phyloP scores from a whole-genome alignment of 2,797 vertebrate species.

The Helicolenus hilgendorfi region DNA sequence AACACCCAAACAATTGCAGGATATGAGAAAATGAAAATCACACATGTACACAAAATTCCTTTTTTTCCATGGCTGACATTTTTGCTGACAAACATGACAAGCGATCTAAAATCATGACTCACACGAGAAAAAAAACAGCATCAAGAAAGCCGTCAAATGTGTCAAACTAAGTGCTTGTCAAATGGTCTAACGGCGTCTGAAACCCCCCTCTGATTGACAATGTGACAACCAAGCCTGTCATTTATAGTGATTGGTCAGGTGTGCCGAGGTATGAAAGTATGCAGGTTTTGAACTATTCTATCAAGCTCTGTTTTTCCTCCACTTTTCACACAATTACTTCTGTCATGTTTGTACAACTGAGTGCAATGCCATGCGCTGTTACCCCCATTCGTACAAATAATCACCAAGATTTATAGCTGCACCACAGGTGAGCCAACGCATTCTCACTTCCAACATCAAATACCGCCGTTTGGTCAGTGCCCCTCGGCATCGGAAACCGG shows the following conservation, averaged over 20 bases:
- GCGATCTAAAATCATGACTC: not conserved
- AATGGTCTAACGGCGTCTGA: not conserved
- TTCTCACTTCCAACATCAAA: too few relatives aligned
- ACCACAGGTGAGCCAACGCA: not conserved
- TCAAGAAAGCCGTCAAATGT: not conserved
- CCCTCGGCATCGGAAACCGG: too few relatives aligned
- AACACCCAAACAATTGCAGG: not conserved
- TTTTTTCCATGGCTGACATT: not conserved
- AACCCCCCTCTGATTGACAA: not conserved
- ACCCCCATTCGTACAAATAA: not conserved
- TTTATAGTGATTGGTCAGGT: not conserved
- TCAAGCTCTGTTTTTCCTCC: not conserved
- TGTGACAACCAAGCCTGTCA: not conserved
- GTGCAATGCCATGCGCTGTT: not conserved
- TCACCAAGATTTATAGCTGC: not conserved
- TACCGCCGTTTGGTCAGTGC: too few relatives aligned
- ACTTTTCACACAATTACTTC: not conserved
- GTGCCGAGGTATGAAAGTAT: not conserved
- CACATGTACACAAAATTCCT: not conserved
- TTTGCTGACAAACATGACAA: not conserved
- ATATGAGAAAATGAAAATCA: not conserved
- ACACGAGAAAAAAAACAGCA: not conserved
- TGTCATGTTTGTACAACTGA: too few relatives aligned
- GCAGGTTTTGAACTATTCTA: not conserved
- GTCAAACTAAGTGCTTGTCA: not conserved